These are phyloP conservation scores for Drosophila prostipennis DNA, from an alignment of 2,888 invertebrate genomes.

Conservation along the genomic window DNA sequence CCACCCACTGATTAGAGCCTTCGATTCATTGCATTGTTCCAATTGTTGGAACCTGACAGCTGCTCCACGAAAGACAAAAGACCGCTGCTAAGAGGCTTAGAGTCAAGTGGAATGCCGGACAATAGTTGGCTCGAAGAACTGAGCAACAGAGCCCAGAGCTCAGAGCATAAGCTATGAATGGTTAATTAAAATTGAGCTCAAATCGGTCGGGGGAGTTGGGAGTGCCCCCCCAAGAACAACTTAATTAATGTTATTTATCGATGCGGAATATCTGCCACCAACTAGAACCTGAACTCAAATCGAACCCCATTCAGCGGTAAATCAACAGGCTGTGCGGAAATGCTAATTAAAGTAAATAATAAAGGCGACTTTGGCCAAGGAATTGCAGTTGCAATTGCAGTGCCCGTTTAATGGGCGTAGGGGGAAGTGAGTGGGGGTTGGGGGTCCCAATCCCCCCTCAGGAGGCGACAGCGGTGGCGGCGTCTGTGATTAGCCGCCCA, in stretches of 20 bases:
- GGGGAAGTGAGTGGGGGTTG: background rate
- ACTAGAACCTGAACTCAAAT: constrained; percentile 10
- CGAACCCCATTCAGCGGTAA: constrained; percentile 26
- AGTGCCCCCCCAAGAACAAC: constrained; percentile 64
- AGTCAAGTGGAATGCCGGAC: constrained; percentile 10
- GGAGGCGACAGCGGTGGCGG: constrained; percentile 49
- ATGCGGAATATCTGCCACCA: constrained; percentile 67
- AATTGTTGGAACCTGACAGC: constrained; percentile 23
- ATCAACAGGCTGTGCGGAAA: constrained; percentile 61
- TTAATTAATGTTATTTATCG: constrained; percentile 79
- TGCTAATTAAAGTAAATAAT: constrained; percentile 79
- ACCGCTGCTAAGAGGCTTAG: constrained; percentile 61
- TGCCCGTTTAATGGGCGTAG: constrained; percentile 14
- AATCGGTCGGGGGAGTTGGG: constrained; percentile 47
- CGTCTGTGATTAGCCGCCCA: constrained; percentile 67
- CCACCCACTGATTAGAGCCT: constrained; percentile 22
- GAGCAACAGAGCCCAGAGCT: background rate
- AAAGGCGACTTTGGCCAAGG: constrained; percentile 45
- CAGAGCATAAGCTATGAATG: constrained; percentile 50
- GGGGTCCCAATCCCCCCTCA: constrained; percentile 7
- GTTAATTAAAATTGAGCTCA: constrained; percentile 67
- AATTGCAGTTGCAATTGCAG: constrained; percentile 23
- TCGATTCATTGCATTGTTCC: constrained; percentile 38
- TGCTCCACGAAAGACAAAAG: constrained; percentile 26
- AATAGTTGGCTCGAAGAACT: constrained; percentile 39